Percentiles rank a stretch among this genome's conserved stretches.
These are phyloP conservation scores for Melipona bicolor DNA, from an alignment of 2,888 invertebrate genomes.

Conservation along the genomic window DNA sequence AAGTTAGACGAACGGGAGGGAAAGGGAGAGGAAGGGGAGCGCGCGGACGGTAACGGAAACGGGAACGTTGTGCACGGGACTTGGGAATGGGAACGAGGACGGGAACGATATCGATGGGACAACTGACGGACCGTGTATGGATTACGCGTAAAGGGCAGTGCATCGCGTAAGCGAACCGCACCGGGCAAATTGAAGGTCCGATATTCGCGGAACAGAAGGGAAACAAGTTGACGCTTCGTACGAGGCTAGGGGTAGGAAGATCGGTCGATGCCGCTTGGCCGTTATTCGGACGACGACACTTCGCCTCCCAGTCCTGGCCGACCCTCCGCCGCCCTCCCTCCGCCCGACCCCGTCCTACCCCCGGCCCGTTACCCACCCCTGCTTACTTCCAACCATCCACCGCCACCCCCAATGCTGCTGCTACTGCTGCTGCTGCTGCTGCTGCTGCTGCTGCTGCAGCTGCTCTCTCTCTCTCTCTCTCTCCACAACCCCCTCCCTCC, in stretches of 20 bases:
- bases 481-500: constrained; percentile 29
- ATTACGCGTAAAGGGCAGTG: constrained; percentile 62
- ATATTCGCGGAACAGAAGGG: constrained; percentile 83
- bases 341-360: constrained; percentile 71
- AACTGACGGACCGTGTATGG: constrained; percentile 30
- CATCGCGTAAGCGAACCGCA: constrained; percentile 79
- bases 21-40: background rate
- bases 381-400: constrained; percentile 73
- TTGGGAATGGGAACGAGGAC: background rate
- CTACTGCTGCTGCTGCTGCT: too few species aligned
- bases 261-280: constrained; percentile 84
- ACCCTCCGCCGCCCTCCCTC: constrained; percentile 71
- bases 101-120: constrained; percentile 8
- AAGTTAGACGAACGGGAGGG: constrained; percentile 3
- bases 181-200: constrained; percentile 80
- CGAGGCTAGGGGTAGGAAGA: constrained; percentile 80
- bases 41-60: background rate
- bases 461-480: too few species aligned
- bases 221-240: constrained; percentile 83
- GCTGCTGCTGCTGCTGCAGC: too few species aligned
- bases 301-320: constrained; percentile 81
- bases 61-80: background rate
- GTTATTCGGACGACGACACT: constrained; percentile 85
- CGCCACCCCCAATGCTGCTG: constrained; percentile 55
- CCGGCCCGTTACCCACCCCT: constrained; percentile 66